Conservation (phyloP, 2,888 invertebrate genomes). For the Anoplius nigerrimus region DNA sequence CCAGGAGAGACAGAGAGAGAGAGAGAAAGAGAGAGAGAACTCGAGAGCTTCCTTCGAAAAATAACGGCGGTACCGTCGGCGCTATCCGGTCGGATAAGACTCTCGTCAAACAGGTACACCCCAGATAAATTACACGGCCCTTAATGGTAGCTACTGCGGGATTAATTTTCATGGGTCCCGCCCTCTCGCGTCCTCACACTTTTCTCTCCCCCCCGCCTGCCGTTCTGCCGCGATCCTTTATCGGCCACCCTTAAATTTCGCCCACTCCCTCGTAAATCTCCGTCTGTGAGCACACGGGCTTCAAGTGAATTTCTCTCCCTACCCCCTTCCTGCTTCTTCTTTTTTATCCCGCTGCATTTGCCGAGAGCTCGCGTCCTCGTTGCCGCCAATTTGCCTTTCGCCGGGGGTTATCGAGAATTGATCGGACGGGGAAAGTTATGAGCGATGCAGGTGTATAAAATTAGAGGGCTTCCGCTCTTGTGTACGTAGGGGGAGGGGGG, state of each 20-base stretch:
- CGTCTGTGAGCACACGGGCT: not conserved
- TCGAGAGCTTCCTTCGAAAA: not conserved
- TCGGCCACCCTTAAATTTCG: conserved; percentile 19
- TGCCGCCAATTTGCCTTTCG: conserved; percentile 40
- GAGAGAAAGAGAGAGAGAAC: not conserved
- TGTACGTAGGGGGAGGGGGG: no score
- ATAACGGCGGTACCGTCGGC: not conserved
- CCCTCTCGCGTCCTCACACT: conserved; percentile 17
- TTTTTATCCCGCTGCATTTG: not conserved
- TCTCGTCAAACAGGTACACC: not conserved
- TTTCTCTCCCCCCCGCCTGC: no score
- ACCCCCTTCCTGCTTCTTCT: not conserved
- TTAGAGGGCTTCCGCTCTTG: conserved; percentile 29
- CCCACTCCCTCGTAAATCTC: conserved; percentile 20
- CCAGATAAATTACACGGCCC: conserved; percentile 25
- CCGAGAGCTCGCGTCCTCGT: conserved; percentile 11
- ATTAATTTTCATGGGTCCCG: conserved; percentile 42
- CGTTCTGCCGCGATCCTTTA: no score
- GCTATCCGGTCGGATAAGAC: not conserved
- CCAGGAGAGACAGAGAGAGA: not conserved
- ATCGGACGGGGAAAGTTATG: conserved; percentile 48
- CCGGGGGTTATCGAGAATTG: conserved; percentile 50
- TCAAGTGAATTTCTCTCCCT: conserved; percentile 7
- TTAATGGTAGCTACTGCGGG: conserved; percentile 33
- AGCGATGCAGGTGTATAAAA: conserved; percentile 47